Evolutionary conservation across 2,113 vertebrate genomes (phyloP), one percentile per base, ranked within the genome.

Genomic region (Megaleporinus macrocephalus): DNA sequence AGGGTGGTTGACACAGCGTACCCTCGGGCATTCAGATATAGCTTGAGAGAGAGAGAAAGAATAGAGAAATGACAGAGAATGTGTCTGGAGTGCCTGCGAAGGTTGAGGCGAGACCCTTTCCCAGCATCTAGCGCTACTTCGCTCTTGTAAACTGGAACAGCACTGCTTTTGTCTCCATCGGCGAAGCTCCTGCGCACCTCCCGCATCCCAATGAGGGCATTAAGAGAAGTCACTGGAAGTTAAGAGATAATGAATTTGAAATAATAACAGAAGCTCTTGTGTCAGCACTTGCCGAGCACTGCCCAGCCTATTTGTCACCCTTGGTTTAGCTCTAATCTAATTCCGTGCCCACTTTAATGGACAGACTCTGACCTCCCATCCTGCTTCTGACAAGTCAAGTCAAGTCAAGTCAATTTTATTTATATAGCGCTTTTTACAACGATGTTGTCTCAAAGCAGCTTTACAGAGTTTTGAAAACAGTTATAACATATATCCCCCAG

Each of bases 241-340:
- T 80, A 53, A 84, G 41, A 79, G 71, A 81, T 86, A 83, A 86
- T 78, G 84, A 82, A 68, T 87, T 77, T 70, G 73, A 87, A 83
- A 87, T 82, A 76, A 80, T 82, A 63, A 74, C 33, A 24, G 55
- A 73, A 83, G 68, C 57, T 51, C 77, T 78, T 74, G 59, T 69
- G 79, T 77, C 76, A 82, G 83, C 73, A 79, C 33, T 73, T 76
- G 65, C 73, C 29, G 74, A 79, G 53, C n/a, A 71, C 51, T 44
- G 33, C 36, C 16, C 18, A 27, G 47, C 20, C 63, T 51, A 36
- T 80, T 76, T 79, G 80, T 87, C 83, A 73, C 71, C 65, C 57
- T 81, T 68, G 51, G 74, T 85, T 89, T 68, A 76, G 44, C 30
- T 22, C 44, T 80, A 75, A 80, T 85, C 79, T 59, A 75, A 85